These are phyloP conservation scores for Anolis sagrei DNA, from an alignment of 2,113 vertebrate species.

Conservation along the genomic window DNA sequence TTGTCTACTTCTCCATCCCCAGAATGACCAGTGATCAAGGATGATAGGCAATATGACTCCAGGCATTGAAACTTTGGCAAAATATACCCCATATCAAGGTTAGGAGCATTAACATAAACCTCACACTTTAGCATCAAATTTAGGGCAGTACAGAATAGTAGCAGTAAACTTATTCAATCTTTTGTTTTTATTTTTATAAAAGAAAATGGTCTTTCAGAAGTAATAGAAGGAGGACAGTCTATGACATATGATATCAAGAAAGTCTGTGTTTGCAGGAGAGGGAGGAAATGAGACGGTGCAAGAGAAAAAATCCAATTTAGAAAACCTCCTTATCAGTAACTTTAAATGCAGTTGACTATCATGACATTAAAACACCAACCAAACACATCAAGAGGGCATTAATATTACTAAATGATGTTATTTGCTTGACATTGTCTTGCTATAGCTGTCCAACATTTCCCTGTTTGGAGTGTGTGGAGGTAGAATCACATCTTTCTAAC, in stretches of 20 bases:
- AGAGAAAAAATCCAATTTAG: not conserved
- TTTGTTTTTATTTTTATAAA: not conserved
- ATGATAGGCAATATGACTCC: not conserved
- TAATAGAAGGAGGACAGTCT: not conserved
- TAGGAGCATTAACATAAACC: not conserved
- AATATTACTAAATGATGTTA: not conserved
- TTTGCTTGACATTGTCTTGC: not conserved
- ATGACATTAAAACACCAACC: not conserved
- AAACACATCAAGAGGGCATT: not conserved
- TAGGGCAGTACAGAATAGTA: too few species aligned
- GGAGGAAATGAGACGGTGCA: not conserved
- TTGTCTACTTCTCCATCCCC: not conserved
- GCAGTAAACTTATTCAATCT: not conserved
- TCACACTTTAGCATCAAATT: too few species aligned
- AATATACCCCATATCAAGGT: not conserved
- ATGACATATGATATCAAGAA: not conserved
- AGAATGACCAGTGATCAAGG: not conserved
- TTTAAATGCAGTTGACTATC: not conserved
- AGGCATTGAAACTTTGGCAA: not conserved
- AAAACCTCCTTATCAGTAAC: not conserved
- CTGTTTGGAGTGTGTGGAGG: not conserved
- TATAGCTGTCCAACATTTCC: not conserved
- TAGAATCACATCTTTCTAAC: not conserved
- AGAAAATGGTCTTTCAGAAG: not conserved
- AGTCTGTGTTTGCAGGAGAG: not conserved